Evolutionary conservation across 2,888 invertebrate species (phyloP), one percentile per base, ranked within the genome.

Genomic region (Hipparchia semele): DNA sequence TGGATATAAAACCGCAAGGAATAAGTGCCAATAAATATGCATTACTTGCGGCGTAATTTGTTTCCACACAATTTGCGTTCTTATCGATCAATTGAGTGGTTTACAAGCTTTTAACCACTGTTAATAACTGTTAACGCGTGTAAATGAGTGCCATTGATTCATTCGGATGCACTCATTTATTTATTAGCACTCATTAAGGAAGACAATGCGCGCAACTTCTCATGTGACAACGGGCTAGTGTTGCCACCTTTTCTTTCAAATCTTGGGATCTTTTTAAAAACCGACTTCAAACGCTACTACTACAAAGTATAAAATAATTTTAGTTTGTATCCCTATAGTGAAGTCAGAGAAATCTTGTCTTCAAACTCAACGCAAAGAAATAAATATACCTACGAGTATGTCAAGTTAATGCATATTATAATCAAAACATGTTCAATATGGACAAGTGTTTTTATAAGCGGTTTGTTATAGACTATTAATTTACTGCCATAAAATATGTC

Each of bases 131-230:
- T 46, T 62, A 62, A 71, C 60, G 54, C 49, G 64, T 51, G 46
- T 65, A 65, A 73, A 75, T 68, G 54, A 67, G 65, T 68, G 69
- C n/a, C 67, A 72, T 70, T 76, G 75, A 76, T 76, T 74, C 74
- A 74, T 74, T 71, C 61, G 39, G 60, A 56, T 71, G 73, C 70
- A 73, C 69, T 69, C 56, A 56, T 72, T 65, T 67, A 70, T 71
- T 73, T 71, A 65, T 73, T 58, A 71, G 46, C 13, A 64, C 62
- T 71, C 64, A 53, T 71, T 68, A 23, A 23, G 45, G 9, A 45
- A n/a, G 56, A 64, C 64, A 56, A 54, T 10, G 33, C 65, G 61
- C 39, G 13, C 23, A 7, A 59, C n/a, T 62, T 46, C 7, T 60
- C 49, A 61, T 39, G 39, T 39, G 59, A 60, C 59, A 39, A 58